Evolutionary conservation across 1,140 invertebrate species (phyloP).

Genomic region (Drosophila funebris): DNA sequence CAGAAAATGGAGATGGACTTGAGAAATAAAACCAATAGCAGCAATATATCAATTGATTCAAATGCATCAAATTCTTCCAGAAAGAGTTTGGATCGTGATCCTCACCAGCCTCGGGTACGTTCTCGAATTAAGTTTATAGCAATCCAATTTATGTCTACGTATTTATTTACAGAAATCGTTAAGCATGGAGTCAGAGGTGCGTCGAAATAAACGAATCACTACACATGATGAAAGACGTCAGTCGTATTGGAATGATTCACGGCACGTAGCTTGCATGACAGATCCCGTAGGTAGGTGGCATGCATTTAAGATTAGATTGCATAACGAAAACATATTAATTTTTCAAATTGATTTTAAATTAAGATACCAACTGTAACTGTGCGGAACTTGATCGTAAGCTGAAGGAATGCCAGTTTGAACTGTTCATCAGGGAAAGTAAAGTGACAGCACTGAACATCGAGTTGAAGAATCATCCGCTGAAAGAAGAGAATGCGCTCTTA

Average conservation of each 20-base stretch:
- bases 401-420: constrained; percentile 50
- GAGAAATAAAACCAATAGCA: constrained; percentile 2
- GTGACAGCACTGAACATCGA: constrained; percentile 63
- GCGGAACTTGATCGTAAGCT: constrained; percentile 47
- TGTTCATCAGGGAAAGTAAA: constrained; percentile 58
- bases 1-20: constrained; percentile 46
- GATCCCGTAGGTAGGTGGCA: constrained; percentile 58
- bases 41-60: constrained; percentile 57
- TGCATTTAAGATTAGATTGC: not conserved
- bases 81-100: constrained; percentile 56
- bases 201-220: constrained; percentile 51
- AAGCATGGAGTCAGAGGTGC: constrained; percentile 40
- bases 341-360: not conserved
- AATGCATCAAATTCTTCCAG: constrained; percentile 21
- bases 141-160: not conserved
- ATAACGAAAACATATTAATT: too few species aligned
- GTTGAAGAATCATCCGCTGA: constrained; percentile 62
- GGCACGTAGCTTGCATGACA: constrained; percentile 58
- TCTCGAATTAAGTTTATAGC: too few species aligned
- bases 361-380: constrained; percentile 61
- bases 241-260: constrained; percentile 62
- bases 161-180: constrained; percentile 40
- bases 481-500: constrained; percentile 62
- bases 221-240: constrained; percentile 58
- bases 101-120: constrained; percentile 37